Evolutionary conservation across 2,797 vertebrate genomes (phyloP).

Genomic region (Tiaroga cobitis): DNA sequence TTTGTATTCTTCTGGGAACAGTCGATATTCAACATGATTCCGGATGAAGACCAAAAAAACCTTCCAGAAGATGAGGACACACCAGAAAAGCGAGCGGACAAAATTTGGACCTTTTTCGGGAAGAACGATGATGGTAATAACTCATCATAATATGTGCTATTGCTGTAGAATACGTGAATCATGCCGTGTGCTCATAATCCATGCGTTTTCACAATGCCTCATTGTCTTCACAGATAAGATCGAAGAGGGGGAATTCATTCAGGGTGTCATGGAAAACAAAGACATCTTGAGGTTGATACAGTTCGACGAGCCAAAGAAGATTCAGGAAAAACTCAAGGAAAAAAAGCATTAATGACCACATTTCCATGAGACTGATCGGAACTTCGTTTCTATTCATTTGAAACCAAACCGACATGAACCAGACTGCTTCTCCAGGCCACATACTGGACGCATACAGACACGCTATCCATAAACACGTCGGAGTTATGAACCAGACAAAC

Average conservation of each 20-base stretch:
- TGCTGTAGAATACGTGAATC: background rate
- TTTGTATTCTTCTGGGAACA: conserved; percentile 60
- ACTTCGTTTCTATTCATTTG: conserved; percentile 57
- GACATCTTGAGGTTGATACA: conserved; percentile 91
- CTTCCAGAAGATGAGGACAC: conserved; percentile 89
- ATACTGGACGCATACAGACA: conserved; percentile 15
- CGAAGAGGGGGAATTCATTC: conserved; percentile 88
- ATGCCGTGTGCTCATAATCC: background rate
- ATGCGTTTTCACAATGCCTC: background rate
- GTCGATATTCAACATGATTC: conserved; percentile 96
- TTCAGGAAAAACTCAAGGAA: conserved; percentile 83
- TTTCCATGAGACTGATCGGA: conserved; percentile 60
- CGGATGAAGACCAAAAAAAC: conserved; percentile 78
- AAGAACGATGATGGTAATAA: conserved; percentile 87
- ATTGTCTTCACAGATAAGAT: conserved; percentile 83
- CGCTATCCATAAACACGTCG: background rate
- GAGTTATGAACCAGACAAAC: conserved; percentile 2
- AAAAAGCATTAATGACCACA: conserved; percentile 76
- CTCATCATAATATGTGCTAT: background rate
- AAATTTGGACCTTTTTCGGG: conserved; percentile 89
- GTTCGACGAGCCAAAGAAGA: conserved; percentile 87
- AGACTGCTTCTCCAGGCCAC: conserved; percentile 49
- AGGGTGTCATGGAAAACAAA: conserved; percentile 88
- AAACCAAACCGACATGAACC: conserved; percentile 34
- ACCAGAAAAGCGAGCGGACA: conserved; percentile 88